Base-by-base conservation (phyloP, 2,888 invertebrate genomes). In the Timandra comae region DNA sequence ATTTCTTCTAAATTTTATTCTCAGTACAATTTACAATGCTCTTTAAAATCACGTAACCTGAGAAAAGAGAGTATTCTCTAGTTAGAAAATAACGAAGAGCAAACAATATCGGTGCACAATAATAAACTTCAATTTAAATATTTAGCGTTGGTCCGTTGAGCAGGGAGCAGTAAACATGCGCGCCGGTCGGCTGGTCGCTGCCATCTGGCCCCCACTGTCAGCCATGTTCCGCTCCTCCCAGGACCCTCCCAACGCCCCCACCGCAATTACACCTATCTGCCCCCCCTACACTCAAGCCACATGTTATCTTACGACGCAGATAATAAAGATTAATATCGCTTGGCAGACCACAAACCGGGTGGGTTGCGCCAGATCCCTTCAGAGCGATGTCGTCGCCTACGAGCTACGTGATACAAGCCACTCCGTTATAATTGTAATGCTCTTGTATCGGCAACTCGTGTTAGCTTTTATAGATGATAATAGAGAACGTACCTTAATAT, bases 231-330 rank as follows among this genome's bases (percentile, higher is more conserved):
- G 77, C 80, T 67, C 82, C 81, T 72, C 84, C 79, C 61, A 63
- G 59, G 74, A 50, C 66, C 79, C 82, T 73, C 84, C 82, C 79
- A 80, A 67, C 81, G 80, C 82, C 82, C 70, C 78, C 74, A 65
- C 75, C 68, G 64, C 76, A 72, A 75, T 75, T 73, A 78, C 65
- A 65, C 54, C 62, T 64, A 66, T 63, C 66, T 61, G 60, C 56
- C 58, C 59, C 59, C 56, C 58, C 61, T 58, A 43, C 62, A 62
- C 59, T 50, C 69, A 57, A 61, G 58, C 61, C 61, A 73, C 73
- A 74, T 58, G 63, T 65, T 64, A 67, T 76, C 76, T 72, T 84
- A 78, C 57, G 45, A 41, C 53, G 49, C 46, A 48, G 47, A 53
- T 35, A 61, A 75, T 81, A 84, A 78, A 79, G 84, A 77, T 80